Conservation (phyloP, 2,888 invertebrate species). For the Troglohyphantes excavatus region DNA sequence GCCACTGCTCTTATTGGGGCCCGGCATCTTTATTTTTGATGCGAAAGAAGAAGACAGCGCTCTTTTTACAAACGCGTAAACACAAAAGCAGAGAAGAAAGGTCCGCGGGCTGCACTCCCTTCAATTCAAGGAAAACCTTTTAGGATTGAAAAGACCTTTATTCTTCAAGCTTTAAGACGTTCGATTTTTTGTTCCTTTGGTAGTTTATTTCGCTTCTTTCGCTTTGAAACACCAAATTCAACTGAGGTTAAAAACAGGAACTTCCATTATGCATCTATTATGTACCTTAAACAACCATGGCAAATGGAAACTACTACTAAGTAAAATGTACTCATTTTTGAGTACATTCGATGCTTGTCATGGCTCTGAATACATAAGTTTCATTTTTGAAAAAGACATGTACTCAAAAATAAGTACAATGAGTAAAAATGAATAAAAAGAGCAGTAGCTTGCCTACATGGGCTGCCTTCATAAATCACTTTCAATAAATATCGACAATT, state of each 20-base stretch:
- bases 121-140: background rate
- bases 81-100: background rate
- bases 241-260: background rate
- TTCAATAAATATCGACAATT: no score
- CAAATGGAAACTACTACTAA: no score
- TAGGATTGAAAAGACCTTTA: background rate
- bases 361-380: no score
- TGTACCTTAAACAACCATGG: no score
- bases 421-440: no score
- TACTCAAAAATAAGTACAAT: no score
- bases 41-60: background rate
- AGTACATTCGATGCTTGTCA: no score
- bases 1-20: background rate
- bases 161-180: background rate
- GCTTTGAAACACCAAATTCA: background rate
- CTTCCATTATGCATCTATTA: no score
- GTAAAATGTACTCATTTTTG: no score
- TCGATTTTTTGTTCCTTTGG: background rate
- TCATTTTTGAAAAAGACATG: no score
- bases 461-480: no score
- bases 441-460: no score
- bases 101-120: background rate
- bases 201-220: background rate
- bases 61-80: slow-evolving; percentile 1
- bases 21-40: background rate